Evolutionary conservation across 1,140 invertebrate species (phyloP).

Genomic region (Ephestia elutella): DNA sequence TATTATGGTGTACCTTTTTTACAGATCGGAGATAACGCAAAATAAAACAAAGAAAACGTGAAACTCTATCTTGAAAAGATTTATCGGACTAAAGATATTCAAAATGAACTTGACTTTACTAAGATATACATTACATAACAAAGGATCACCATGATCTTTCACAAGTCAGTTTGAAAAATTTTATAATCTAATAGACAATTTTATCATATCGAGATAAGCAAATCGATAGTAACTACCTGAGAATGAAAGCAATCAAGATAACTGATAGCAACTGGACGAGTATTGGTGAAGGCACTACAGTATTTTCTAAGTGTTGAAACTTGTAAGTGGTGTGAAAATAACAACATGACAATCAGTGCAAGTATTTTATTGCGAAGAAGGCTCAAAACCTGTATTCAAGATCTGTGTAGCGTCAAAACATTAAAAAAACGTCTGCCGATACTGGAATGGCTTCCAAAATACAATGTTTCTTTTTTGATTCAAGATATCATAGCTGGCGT

Average conservation of each 20-base stretch:
- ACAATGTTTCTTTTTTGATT: constrained; percentile 75
- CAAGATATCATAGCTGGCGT: constrained; percentile 81
- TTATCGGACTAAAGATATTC: no score
- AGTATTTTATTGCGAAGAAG: constrained; percentile 15
- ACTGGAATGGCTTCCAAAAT: constrained; percentile 78
- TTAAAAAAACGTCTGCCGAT: constrained; percentile 77
- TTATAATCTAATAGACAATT: not conserved
- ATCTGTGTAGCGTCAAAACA: constrained; percentile 54
- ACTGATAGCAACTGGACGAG: not conserved
- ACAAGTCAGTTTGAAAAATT: no score
- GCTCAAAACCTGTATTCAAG: constrained; percentile 34
- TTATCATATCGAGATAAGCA: not conserved
- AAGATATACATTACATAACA: no score
- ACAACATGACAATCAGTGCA: not conserved
- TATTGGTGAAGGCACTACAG: not conserved
- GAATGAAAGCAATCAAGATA: not conserved
- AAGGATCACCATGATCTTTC: no score
- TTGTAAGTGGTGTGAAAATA: not conserved
- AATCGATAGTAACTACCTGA: not conserved
- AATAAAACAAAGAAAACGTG: no score
- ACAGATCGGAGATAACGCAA: no score
- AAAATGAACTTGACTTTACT: no score
- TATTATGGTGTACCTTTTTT: no score
- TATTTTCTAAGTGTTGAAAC: not conserved
- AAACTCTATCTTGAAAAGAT: no score